Percentiles rank a stretch among this genome's conserved stretches.
Conservation (phyloP, 2,888 invertebrate genomes). For the Cactoblastis cactorum region DNA sequence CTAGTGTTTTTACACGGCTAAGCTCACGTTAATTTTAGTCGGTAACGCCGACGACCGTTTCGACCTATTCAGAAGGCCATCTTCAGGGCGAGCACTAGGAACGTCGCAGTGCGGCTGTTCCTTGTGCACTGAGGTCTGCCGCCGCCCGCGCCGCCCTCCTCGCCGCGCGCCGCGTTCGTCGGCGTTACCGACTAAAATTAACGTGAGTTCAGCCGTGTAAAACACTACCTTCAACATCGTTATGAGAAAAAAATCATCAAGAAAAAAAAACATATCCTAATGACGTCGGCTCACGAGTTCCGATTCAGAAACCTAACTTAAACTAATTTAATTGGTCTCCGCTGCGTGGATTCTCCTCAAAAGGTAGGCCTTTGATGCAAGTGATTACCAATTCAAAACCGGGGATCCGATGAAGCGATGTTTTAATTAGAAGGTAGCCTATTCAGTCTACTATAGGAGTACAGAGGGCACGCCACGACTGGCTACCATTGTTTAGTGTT, state of each 20-base stretch:
- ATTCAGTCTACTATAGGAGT: conserved; percentile 25
- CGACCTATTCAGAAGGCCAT: too few species aligned
- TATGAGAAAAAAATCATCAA: not conserved
- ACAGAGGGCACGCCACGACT: conserved; percentile 6
- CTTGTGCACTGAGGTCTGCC: too few species aligned
- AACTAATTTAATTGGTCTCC: conserved; percentile 17
- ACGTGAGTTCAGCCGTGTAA: too few species aligned
- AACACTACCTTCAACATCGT: too few species aligned
- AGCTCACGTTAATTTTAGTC: too few species aligned
- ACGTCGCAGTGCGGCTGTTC: too few species aligned
- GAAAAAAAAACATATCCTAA: not conserved
- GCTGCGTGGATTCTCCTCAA: conserved; percentile 12
- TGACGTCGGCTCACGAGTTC: not conserved
- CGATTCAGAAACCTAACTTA: conserved; percentile 3
- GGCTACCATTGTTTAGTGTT: conserved; percentile 10
- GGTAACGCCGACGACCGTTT: too few species aligned
- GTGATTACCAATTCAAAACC: conserved; percentile 74
- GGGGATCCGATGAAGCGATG: conserved; percentile 45
- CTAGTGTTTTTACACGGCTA: too few species aligned
- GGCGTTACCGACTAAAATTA: too few species aligned
- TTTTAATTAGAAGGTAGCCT: conserved; percentile 64
- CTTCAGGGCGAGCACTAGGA: too few species aligned
- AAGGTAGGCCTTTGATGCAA: conserved; percentile 54
- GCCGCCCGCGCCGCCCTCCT: too few species aligned
- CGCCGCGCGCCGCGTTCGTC: too few species aligned